A percentile compares a stretch with the other conserved stretches of the same genome.
Conservation (phyloP, 2,888 invertebrate species). For the Apamea anceps region DNA sequence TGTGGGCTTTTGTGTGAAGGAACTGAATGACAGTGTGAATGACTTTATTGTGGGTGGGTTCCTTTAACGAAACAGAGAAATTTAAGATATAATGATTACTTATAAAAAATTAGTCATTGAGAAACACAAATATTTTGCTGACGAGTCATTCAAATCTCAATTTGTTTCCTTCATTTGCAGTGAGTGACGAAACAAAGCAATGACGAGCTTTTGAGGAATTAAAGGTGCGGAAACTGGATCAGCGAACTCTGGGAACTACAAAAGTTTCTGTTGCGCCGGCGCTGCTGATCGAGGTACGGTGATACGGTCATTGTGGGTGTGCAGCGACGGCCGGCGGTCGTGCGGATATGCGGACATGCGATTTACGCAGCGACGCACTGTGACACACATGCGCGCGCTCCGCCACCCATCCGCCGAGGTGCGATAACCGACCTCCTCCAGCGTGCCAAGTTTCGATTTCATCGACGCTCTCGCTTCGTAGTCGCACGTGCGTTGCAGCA, state of each 20-base stretch:
- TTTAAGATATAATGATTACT: neutral
- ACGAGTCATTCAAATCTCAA: conserved; percentile 42
- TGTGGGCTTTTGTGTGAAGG: neutral
- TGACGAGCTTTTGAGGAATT: conserved; percentile 67
- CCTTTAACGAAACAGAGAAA: neutral
- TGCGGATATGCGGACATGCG: conserved; percentile 69
- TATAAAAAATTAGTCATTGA: neutral
- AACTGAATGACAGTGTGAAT: neutral
- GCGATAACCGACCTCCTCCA: conserved; percentile 84
- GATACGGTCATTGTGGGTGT: conserved; percentile 67
- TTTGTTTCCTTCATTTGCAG: conserved; percentile 58
- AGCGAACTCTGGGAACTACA: conserved; percentile 55
- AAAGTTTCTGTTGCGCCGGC: conserved; percentile 48
- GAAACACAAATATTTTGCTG: conserved; percentile 23
- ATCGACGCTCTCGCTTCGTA: conserved; percentile 81
- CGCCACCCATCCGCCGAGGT: conserved; percentile 74
- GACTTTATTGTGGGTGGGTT: neutral
- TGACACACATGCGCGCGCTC: conserved; percentile 78
- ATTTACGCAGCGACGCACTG: conserved; percentile 78
- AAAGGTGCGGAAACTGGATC: conserved; percentile 69
- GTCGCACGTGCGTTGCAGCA: conserved; percentile 80
- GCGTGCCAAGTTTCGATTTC: conserved; percentile 85
- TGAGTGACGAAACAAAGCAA: conserved; percentile 52
- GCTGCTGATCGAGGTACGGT: conserved; percentile 63
- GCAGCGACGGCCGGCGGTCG: conserved; percentile 70